Conservation (phyloP, 1,140 invertebrate species). For the Platorchestia sp. region DNA sequence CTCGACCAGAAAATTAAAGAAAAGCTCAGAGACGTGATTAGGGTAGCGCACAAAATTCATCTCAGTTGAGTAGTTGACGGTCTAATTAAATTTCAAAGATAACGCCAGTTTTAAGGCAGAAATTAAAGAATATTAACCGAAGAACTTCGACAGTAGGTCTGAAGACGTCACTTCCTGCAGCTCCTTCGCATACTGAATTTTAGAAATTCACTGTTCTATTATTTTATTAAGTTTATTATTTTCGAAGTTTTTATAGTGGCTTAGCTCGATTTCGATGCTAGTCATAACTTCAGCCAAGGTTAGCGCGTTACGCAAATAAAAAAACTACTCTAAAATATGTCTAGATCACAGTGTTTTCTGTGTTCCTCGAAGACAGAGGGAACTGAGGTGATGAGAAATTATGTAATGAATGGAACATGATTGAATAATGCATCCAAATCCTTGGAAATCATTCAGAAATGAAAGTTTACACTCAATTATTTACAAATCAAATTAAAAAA, state of each 20-base stretch:
- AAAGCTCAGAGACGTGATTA: neutral
- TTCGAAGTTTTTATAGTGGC: neutral
- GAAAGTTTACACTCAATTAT: too few relatives aligned
- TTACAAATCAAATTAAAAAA: too few relatives aligned
- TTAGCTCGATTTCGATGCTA: neutral
- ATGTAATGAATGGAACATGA: too few relatives aligned
- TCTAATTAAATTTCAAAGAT: neutral
- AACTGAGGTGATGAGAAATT: too few relatives aligned
- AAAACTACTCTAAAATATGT: too few relatives aligned
- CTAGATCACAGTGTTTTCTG: too few relatives aligned
- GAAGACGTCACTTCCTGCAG: too few relatives aligned
- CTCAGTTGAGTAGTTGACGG: neutral
- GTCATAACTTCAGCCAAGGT: neutral
- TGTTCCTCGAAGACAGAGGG: too few relatives aligned
- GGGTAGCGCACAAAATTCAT: neutral
- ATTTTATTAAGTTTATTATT: neutral
- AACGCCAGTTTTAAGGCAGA: neutral
- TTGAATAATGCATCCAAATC: too few relatives aligned
- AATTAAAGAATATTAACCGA: neutral
- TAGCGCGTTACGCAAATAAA: too few relatives aligned
- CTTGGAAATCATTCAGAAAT: too few relatives aligned
- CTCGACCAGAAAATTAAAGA: neutral
- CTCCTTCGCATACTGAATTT: too few relatives aligned
- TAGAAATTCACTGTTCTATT: neutral
- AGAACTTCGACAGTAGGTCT: neutral